phyloP scores from a whole-genome alignment of 2,113 vertebrate species.

The Thunnus maccoyii region DNA sequence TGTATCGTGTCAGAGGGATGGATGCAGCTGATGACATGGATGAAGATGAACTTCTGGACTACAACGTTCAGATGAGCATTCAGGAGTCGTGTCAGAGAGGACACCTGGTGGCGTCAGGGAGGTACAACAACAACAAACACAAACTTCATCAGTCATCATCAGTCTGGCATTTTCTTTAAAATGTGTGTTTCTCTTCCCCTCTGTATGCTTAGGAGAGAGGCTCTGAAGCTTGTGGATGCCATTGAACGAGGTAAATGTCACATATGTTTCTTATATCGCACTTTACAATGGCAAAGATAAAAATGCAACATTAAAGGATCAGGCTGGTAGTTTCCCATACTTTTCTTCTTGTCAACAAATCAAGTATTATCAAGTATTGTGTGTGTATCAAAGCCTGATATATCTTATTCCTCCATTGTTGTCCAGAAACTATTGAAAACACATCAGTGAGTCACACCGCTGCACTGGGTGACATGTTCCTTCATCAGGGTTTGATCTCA shows the following conservation, averaged over 20 bases:
- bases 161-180: neutral
- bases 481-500: too few species aligned
- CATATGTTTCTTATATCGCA: too few species aligned
- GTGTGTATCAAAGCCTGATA: too few species aligned
- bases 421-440: too few species aligned
- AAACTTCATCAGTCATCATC: neutral
- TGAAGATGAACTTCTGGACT: constrained; percentile 86
- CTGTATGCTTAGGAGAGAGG: constrained; percentile 75
- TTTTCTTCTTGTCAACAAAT: too few species aligned
- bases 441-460: too few species aligned
- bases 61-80: constrained; percentile 86
- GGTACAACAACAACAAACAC: constrained; percentile 74
- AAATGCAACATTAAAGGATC: too few species aligned
- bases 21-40: constrained; percentile 80
- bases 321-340: too few species aligned
- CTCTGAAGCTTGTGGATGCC: constrained; percentile 85
- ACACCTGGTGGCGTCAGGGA: constrained; percentile 59
- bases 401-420: too few species aligned
- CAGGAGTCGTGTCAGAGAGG: constrained; percentile 82
- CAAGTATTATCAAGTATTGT: too few species aligned
- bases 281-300: too few species aligned
- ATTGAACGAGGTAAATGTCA: constrained; percentile 85
- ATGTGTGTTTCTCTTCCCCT: constrained; percentile 51
- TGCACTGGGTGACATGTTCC: too few species aligned
- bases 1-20: constrained; percentile 62